A percentile compares a stretch with the other conserved stretches of the same genome.
Evolutionary conservation across 2,797 vertebrate species (phyloP).

Genomic region (Brotula barbata): DNA sequence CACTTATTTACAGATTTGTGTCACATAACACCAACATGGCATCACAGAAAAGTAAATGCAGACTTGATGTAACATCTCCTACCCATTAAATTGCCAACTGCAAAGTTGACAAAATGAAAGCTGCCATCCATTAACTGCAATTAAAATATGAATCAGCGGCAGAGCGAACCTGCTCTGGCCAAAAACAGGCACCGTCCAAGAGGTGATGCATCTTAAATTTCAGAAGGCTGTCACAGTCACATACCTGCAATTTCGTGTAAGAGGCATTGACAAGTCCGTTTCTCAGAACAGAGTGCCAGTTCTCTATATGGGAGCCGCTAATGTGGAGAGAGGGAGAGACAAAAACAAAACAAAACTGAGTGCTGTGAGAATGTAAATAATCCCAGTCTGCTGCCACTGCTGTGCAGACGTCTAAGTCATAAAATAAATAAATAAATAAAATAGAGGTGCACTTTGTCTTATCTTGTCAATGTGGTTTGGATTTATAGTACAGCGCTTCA

Average conservation of each 20-base stretch:
- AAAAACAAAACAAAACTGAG: conserved; percentile 54
- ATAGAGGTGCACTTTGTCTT: conserved; percentile 2
- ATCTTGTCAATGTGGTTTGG: not conserved
- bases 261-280: conserved; percentile 99
- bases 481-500: not conserved
- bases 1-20: conserved; percentile 18
- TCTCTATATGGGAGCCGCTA: conserved; percentile 99
- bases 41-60: not conserved
- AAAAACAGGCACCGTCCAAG: conserved; percentile 67
- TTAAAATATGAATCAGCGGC: conserved; percentile 76
- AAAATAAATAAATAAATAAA: not conserved
- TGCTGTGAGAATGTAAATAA: conserved; percentile 31
- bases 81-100: conserved; percentile 48
- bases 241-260: conserved; percentile 99
- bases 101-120: conserved; percentile 63
- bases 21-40: conserved; percentile 17
- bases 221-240: conserved; percentile 62
- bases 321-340: conserved; percentile 67
- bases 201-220: conserved; percentile 62
- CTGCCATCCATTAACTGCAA: conserved; percentile 75
- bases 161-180: conserved; percentile 61
- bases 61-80: conserved; percentile 46
- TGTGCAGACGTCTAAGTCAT: not conserved
- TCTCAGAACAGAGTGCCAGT: conserved; percentile 99
- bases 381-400: conserved; percentile 16